Evolutionary conservation across 2,888 invertebrate species (phyloP).

Genomic region (Microplitis manilae): DNA sequence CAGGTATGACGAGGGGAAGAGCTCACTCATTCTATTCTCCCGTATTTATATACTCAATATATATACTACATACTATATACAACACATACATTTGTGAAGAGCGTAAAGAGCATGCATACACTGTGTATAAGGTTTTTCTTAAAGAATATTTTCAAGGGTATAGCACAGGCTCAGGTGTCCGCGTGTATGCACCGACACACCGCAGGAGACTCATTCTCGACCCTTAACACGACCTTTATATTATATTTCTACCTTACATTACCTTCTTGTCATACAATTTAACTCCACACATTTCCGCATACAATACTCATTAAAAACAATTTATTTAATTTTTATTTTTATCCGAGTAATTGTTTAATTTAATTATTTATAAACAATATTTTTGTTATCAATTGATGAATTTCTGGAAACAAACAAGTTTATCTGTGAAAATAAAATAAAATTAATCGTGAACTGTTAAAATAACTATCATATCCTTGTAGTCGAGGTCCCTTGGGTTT

Average conservation of each 20-base stretch:
- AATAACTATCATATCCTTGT: background rate
- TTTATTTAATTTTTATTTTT: background rate
- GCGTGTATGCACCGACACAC: background rate
- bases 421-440: no score
- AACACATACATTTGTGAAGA: background rate
- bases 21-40: background rate
- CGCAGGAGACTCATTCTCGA: background rate
- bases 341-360: no score
- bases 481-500: conserved; percentile 52
- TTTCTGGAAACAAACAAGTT: no score
- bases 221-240: background rate
- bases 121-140: background rate
- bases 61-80: background rate
- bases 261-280: background rate
- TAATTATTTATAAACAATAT: no score
- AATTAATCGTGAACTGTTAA: no score
- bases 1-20: conserved; percentile 1
- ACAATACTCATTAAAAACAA: background rate
- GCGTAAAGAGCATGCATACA: background rate
- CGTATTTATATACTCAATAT: background rate
- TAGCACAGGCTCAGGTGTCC: background rate
- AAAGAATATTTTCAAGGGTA: background rate
- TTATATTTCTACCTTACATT: background rate
- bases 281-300: background rate
- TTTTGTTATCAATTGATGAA: background rate